Conservation (phyloP, 2,797 vertebrate species). For the Muscicapa striata region DNA sequence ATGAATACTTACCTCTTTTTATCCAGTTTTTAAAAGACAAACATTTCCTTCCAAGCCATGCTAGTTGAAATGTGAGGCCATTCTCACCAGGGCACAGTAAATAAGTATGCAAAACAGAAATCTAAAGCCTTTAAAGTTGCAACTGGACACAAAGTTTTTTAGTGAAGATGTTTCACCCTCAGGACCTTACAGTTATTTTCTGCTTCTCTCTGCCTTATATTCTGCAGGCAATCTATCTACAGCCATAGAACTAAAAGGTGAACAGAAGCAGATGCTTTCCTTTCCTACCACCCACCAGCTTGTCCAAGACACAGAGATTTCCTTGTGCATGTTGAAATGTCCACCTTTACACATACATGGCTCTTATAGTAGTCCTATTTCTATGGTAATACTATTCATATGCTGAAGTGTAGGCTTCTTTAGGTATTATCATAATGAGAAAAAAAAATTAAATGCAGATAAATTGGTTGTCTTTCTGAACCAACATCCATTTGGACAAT, state of each 20-base stretch:
- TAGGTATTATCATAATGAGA: not conserved
- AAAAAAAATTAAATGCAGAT: not conserved
- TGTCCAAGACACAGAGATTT: not conserved
- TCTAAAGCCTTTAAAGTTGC: not conserved
- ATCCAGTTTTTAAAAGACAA: not conserved
- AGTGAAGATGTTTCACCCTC: not conserved
- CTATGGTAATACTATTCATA: not conserved
- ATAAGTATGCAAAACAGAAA: not conserved
- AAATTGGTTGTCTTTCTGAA: not conserved
- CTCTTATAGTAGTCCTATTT: not conserved
- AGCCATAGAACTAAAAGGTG: not conserved
- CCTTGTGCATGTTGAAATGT: not conserved
- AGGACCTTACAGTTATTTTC: not conserved
- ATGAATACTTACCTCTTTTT: not conserved
- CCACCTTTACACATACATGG: not conserved
- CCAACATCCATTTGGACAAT: not conserved
- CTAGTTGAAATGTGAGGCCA: not conserved
- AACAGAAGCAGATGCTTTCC: not conserved
- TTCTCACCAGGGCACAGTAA: not conserved
- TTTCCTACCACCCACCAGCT: not conserved
- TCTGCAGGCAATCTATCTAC: not conserved
- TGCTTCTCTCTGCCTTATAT: not conserved
- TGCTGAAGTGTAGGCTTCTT: not conserved
- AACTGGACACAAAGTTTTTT: not conserved
- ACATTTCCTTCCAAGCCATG: not conserved